A percentile compares a stretch with the other conserved stretches of the same genome.
Conservation (phyloP, 2,113 vertebrate genomes). For the Oreotrochilus melanogaster region DNA sequence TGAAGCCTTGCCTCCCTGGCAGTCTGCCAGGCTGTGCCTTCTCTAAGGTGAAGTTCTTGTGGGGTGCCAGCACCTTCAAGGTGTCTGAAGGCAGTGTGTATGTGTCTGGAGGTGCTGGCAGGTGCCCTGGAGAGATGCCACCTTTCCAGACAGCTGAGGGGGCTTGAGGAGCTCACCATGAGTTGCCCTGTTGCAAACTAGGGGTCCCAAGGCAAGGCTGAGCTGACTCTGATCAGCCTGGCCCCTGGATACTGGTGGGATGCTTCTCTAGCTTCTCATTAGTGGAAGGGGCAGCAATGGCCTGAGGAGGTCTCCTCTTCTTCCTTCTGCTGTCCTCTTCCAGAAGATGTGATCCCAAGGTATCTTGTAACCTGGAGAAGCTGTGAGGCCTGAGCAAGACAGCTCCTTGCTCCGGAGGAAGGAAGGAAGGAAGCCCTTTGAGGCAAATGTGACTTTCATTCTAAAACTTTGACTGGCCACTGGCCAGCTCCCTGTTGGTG, state of each 20-base stretch:
- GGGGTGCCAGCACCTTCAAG: background rate
- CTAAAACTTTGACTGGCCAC: background rate
- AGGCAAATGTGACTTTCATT: background rate
- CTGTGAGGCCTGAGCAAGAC: background rate
- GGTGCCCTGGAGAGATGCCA: background rate
- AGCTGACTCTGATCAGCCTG: background rate
- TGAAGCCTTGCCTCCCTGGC: background rate
- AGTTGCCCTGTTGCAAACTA: background rate
- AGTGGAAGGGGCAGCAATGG: background rate
- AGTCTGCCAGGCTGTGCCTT: background rate
- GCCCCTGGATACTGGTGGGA: background rate
- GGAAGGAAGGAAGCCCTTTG: background rate
- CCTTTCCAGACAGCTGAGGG: background rate
- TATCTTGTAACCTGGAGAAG: background rate
- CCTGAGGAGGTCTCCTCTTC: background rate
- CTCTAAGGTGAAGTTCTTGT: background rate
- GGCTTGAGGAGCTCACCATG: background rate
- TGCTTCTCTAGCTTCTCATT: background rate
- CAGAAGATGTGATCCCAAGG: background rate
- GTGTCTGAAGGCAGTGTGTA: background rate
- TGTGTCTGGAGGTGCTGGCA: background rate
- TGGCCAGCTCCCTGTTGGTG: background rate
- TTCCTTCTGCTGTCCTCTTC: background rate
- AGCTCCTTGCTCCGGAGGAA: background rate
- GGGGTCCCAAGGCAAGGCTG: background rate